These are phyloP conservation scores for Lasioglossum figueresi DNA, from an alignment of 2,888 invertebrate genomes.

Conservation along the genomic window DNA sequence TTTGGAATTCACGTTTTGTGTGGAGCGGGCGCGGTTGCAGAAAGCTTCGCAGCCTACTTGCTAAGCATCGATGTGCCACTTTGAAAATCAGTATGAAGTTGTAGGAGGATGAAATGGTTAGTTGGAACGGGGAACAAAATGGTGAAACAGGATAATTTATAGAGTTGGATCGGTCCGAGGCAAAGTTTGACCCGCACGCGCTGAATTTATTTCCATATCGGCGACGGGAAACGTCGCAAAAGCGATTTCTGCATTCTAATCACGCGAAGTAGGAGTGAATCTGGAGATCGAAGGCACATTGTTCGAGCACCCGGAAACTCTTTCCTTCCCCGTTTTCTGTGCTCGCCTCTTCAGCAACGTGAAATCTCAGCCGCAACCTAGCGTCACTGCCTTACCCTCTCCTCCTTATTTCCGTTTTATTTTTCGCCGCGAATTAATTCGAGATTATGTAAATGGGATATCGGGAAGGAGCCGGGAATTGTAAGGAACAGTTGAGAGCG, in stretches of 20 bases:
- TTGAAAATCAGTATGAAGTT: background rate
- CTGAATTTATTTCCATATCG: conserved; percentile 34
- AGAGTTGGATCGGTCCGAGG: background rate
- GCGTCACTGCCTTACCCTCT: background rate
- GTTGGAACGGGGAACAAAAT: background rate
- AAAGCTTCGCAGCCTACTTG: background rate
- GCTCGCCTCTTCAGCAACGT: background rate
- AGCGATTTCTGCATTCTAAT: conserved; percentile 22
- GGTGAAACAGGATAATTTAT: conserved; percentile 7
- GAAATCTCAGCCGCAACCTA: background rate
- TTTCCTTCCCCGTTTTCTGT: background rate
- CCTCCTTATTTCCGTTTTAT: background rate
- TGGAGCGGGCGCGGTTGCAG: background rate
- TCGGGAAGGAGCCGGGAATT: conserved; percentile 22
- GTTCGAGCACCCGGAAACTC: conserved; percentile 10
- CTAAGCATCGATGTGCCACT: background rate
- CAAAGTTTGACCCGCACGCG: background rate
- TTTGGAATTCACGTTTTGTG: too few species aligned
- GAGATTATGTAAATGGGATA: conserved; percentile 27
- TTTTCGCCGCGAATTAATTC: conserved; percentile 23
- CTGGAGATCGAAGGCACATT: conserved; percentile 1
- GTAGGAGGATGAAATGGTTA: background rate
- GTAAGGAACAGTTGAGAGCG: conserved; percentile 16
- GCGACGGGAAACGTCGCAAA: background rate
- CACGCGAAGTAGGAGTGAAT: background rate